Conservation (phyloP, 2,888 invertebrate genomes). For the Diarsia rubi region DNA sequence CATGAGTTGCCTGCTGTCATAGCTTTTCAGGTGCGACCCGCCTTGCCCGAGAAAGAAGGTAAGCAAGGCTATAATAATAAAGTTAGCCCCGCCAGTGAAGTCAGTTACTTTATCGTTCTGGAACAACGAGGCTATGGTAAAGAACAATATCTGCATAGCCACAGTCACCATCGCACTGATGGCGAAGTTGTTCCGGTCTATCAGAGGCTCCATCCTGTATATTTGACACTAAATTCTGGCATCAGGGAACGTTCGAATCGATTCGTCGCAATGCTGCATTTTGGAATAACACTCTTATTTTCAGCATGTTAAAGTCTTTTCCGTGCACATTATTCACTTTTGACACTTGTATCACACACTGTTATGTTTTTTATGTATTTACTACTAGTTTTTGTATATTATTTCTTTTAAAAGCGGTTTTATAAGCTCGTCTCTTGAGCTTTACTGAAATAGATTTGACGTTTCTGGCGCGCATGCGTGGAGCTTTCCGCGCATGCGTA, state of each 20-base stretch:
- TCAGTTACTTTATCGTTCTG: conserved; percentile 98
- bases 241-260: conserved; percentile 73
- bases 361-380: conserved; percentile 34
- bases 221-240: conserved; percentile 80
- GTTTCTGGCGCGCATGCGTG: conserved; percentile 81
- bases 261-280: conserved; percentile 85
- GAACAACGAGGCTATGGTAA: conserved; percentile 95
- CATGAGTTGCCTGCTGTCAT: conserved; percentile 97
- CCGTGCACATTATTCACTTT: conserved; percentile 48
- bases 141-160: conserved; percentile 96
- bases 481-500: conserved; percentile 80
- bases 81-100: conserved; percentile 98
- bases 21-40: conserved; percentile 93
- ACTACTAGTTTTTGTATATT: conserved; percentile 54
- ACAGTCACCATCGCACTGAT: conserved; percentile 96
- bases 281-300: conserved; percentile 60
- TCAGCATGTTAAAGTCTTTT: conserved; percentile 45
- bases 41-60: conserved; percentile 97
- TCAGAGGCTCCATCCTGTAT: conserved; percentile 92
- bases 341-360: conserved; percentile 46
- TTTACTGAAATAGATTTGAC: conserved; percentile 88
- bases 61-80: conserved; percentile 96
- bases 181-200: conserved; percentile 96
- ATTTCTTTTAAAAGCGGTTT: conserved; percentile 59
- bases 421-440: conserved; percentile 71